phyloP scores from a whole-genome alignment of 2,888 invertebrate genomes.

The Standfussiana lucernea region DNA sequence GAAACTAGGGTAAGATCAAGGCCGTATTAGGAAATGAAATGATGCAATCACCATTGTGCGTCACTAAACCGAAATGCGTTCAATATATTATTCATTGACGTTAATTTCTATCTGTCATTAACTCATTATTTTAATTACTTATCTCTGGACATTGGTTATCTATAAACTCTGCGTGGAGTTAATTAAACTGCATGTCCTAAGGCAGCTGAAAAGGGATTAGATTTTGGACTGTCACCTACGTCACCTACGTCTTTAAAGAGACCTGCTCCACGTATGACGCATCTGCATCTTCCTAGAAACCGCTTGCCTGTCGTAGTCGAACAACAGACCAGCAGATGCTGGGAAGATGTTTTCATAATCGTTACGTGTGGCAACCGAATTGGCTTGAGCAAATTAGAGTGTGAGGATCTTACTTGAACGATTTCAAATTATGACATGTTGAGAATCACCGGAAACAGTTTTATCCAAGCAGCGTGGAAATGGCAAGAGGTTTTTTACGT shows the following conservation, averaged over 20 bases:
- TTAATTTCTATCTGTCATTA: conserved; percentile 25
- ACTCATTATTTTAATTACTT: conserved; percentile 17
- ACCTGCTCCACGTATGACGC: not conserved
- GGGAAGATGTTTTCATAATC: not conserved
- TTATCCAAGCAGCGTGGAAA: not conserved
- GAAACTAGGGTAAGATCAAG: not conserved
- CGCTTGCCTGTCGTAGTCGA: not conserved
- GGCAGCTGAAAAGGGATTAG: not conserved
- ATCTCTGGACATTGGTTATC: conserved; percentile 24
- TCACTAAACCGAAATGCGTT: conserved; percentile 35
- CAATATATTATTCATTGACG: conserved; percentile 35
- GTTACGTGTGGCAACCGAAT: too few relatives aligned
- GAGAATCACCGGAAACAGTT: not conserved
- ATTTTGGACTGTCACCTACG: not conserved
- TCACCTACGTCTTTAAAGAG: not conserved
- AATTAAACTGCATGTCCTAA: conserved; percentile 14
- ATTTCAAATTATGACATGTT: not conserved
- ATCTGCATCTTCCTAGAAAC: not conserved
- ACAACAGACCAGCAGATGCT: not conserved
- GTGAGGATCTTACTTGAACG: not conserved
- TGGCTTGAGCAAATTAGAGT: not conserved
- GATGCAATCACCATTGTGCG: conserved; percentile 15
- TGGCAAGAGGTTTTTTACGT: not conserved
- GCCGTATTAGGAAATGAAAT: not conserved
- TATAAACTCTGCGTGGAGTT: not conserved